Evolutionary conservation across 2,888 invertebrate genomes (phyloP).

Genomic region (Mythimna pallens): DNA sequence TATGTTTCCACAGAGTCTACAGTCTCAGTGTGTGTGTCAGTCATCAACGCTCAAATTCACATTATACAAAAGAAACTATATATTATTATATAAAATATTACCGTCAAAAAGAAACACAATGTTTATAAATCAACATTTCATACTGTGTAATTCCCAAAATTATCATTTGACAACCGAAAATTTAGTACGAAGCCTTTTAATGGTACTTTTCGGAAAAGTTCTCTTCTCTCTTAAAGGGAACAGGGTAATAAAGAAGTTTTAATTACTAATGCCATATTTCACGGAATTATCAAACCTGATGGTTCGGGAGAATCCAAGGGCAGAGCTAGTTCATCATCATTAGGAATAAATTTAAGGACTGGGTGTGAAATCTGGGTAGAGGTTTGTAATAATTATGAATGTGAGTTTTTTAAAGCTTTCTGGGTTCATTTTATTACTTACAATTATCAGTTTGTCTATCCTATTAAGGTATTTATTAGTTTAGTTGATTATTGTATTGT

Average conservation of each 20-base stretch:
- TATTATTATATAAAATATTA: no score
- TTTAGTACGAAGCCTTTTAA: slow-evolving; percentile 47
- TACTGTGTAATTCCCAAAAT: slow-evolving; percentile 44
- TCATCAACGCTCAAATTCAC: no score
- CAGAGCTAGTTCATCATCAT: slow-evolving; percentile 47
- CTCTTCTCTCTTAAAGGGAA: slow-evolving; percentile 39
- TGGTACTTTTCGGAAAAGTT: slow-evolving; percentile 47
- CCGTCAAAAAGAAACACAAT: background rate
- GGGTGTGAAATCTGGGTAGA: background rate
- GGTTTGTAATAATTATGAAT: background rate
- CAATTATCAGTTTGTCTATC: no score
- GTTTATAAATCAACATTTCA: slow-evolving; percentile 13
- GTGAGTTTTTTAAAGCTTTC: background rate
- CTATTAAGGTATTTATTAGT: no score
- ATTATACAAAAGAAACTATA: no score
- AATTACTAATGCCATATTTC: slow-evolving; percentile 64
- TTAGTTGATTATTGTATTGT: no score
- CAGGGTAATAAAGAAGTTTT: slow-evolving; percentile 64
- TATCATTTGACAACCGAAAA: slow-evolving; percentile 39
- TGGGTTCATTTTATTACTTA: no score
- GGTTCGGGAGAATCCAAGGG: slow-evolving; percentile 23
- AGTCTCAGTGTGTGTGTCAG: no score
- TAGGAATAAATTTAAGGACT: slow-evolving; percentile 19
- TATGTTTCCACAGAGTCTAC: no score
- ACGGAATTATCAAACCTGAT: slow-evolving; percentile 56